Conservation (phyloP, 2,888 invertebrate genomes). For the Melanophora roralis region DNA sequence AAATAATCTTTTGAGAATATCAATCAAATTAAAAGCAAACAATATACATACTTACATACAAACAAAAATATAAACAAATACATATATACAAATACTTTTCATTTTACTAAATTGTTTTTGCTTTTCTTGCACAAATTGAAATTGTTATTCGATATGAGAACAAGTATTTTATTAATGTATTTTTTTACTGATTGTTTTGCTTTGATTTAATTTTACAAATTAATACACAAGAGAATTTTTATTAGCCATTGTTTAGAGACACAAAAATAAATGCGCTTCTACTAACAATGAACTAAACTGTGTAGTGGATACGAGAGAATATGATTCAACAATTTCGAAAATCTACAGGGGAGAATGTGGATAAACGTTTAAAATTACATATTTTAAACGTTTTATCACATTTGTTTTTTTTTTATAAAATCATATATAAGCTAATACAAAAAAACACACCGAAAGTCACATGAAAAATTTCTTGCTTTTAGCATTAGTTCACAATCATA, state of each 20-base stretch:
- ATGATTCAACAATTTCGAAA: neutral
- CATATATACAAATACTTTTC: no score
- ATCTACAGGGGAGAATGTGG: neutral
- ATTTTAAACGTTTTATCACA: no score
- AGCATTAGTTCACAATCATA: no score
- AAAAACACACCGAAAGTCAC: no score
- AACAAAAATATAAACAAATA: no score
- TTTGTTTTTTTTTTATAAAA: no score
- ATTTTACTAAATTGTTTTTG: neutral
- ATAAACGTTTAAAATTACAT: conserved; percentile 12
- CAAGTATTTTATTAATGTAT: neutral
- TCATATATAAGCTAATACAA: no score
- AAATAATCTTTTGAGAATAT: conserved; percentile 63
- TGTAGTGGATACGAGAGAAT: neutral
- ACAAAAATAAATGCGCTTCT: neutral
- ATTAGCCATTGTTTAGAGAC: conserved; percentile 51
- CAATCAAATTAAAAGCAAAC: conserved; percentile 54
- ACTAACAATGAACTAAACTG: neutral
- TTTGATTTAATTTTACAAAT: conserved; percentile 54
- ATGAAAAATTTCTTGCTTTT: no score
- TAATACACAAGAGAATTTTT: conserved; percentile 61
- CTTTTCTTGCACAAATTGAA: neutral
- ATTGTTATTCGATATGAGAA: neutral
- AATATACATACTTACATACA: no score
- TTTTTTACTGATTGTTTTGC: conserved; percentile 27